These are phyloP conservation scores for Delphinapterus leucas DNA, from an alignment of 2,113 vertebrate species.

Conservation along the genomic window DNA sequence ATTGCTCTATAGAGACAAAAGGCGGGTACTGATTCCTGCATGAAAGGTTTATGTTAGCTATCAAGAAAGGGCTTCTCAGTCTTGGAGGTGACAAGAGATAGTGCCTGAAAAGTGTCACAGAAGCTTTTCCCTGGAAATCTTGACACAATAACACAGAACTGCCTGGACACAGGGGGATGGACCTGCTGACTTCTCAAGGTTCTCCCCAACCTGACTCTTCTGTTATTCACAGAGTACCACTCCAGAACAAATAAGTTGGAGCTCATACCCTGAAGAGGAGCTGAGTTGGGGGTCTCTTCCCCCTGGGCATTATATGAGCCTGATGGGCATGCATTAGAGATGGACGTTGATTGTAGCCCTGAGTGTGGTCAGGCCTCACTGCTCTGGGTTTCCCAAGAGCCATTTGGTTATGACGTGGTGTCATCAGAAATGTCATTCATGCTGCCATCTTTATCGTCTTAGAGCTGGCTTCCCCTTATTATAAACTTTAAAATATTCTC, in stretches of 20 bases:
- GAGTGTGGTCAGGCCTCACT: neutral
- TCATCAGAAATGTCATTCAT: neutral
- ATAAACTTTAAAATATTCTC: neutral
- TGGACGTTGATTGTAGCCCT: neutral
- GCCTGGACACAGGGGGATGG: neutral
- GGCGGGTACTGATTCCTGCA: neutral
- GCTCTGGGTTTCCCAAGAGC: neutral
- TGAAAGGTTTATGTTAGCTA: constrained; percentile 4
- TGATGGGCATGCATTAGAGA: neutral
- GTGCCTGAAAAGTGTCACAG: neutral
- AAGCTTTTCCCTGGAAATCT: neutral
- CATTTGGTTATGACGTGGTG: neutral
- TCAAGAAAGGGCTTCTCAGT: neutral
- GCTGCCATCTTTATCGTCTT: neutral
- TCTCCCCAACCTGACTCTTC: neutral
- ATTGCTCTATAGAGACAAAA: neutral
- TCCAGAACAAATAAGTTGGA: neutral
- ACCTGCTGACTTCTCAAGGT: neutral
- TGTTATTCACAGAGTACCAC: neutral
- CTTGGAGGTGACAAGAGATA: neutral
- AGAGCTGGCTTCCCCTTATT: neutral
- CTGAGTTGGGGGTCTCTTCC: rapidly evolving
- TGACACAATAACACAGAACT: neutral
- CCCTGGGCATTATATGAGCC: neutral
- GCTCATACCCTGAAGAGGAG: neutral